These are phyloP conservation scores for Ceramica pisi DNA, from an alignment of 2,888 invertebrate genomes.

Conservation along the genomic window DNA sequence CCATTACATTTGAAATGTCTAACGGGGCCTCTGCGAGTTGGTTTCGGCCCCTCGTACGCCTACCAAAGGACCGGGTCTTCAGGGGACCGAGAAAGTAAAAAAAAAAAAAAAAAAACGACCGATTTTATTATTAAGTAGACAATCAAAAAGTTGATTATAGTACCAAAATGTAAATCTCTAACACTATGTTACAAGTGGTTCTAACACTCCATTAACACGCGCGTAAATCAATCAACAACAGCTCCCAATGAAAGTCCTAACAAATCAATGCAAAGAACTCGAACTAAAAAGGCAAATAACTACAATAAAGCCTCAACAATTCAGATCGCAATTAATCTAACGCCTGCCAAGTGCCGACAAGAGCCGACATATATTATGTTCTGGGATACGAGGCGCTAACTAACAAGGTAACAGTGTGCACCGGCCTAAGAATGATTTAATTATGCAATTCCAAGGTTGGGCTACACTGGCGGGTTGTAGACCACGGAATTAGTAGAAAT, in stretches of 20 bases:
- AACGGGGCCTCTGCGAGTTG: too few species aligned
- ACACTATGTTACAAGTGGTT: too few species aligned
- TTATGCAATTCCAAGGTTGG: constrained; percentile 49
- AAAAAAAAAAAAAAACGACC: too few species aligned
- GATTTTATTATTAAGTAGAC: too few species aligned
- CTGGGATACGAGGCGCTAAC: constrained; percentile 25
- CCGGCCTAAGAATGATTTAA: constrained; percentile 53
- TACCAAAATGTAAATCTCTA: too few species aligned
- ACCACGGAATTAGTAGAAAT: constrained; percentile 7
- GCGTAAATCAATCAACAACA: background rate
- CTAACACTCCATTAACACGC: too few species aligned
- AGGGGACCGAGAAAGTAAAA: too few species aligned
- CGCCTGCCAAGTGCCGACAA: constrained; percentile 25
- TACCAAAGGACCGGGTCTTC: too few species aligned
- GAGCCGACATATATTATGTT: constrained; percentile 32
- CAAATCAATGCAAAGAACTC: constrained; percentile 11
- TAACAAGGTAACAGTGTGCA: constrained; percentile 40
- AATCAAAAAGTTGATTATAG: too few species aligned
- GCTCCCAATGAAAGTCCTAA: background rate
- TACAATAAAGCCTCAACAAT: constrained; percentile 52
- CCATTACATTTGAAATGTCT: too few species aligned
- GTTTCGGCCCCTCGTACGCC: too few species aligned
- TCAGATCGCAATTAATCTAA: constrained; percentile 46
- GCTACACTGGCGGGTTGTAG: constrained; percentile 20
- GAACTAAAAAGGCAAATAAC: constrained; percentile 28